These are phyloP conservation scores for Leptonema lineaticorne DNA, from an alignment of 1,140 invertebrate genomes.

Conservation along the genomic window DNA sequence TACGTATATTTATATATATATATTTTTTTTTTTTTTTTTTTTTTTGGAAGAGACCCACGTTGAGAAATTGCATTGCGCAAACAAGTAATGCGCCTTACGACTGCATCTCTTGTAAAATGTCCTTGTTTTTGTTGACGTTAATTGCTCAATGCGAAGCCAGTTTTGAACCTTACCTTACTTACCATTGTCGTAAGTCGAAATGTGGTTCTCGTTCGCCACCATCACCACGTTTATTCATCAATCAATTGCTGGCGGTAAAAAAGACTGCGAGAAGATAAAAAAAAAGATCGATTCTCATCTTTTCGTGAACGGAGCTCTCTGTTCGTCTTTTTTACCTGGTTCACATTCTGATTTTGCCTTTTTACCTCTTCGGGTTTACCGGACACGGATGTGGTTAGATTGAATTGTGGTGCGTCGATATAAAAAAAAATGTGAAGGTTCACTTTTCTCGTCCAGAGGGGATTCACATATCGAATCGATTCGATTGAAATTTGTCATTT, in stretches of 20 bases:
- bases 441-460: not conserved
- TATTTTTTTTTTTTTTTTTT: no score
- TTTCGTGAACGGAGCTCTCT: no score
- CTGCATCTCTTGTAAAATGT: not conserved
- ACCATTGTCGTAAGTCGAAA: no score
- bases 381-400: slow-evolving; percentile 18
- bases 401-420: no score
- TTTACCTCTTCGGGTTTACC: slow-evolving; percentile 12
- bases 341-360: not conserved
- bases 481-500: not conserved
- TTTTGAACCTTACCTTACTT: no score
- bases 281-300: not conserved
- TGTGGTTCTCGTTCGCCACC: no score
- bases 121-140: not conserved
- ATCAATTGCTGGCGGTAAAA: no score
- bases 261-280: no score
- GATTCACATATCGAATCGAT: not conserved
- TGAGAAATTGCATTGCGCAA: not conserved
- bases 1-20: no score
- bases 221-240: no score
- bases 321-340: not conserved
- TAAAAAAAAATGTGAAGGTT: slow-evolving; percentile 13
- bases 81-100: not conserved
- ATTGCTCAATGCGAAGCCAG: not conserved
- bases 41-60: not conserved